Conservation (phyloP, 2,113 vertebrate species). For the Cheirogaleus medius region DNA sequence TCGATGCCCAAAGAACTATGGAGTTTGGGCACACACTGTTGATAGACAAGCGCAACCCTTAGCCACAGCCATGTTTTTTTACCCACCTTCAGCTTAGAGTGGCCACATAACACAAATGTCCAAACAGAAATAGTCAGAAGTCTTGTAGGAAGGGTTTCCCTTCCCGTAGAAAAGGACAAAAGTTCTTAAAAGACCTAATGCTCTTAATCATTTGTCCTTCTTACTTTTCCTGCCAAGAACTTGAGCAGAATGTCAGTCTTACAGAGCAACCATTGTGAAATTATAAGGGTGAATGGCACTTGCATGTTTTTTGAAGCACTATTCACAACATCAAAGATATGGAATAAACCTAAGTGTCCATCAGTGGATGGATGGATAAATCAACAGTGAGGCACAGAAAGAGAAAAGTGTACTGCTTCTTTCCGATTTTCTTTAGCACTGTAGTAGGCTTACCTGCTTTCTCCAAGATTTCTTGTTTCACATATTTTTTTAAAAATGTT, state of each 20-base stretch:
- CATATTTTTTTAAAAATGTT: not conserved
- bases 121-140: too few species aligned
- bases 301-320: too few species aligned
- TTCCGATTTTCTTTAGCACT: not conserved
- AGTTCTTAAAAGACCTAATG: not conserved
- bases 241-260: too few species aligned
- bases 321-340: too few species aligned
- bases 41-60: too few species aligned
- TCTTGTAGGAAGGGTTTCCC: too few species aligned
- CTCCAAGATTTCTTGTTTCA: not conserved
- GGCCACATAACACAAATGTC: not conserved
- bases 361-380: too few species aligned
- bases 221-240: not conserved
- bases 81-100: not conserved
- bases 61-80: not conserved
- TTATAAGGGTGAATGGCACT: too few species aligned
- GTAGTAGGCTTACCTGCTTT: rapidly evolving
- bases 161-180: not conserved
- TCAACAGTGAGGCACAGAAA: not conserved
- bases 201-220: not conserved
- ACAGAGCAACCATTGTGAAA: not conserved
- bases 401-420: too few species aligned
- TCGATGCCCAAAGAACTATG: not conserved
- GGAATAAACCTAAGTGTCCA: too few species aligned
- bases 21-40: not conserved